A percentile compares a stretch with the other conserved stretches of the same genome.
These are phyloP conservation scores for Poecilia picta DNA, from an alignment of 2,797 vertebrate genomes.

Conservation along the genomic window DNA sequence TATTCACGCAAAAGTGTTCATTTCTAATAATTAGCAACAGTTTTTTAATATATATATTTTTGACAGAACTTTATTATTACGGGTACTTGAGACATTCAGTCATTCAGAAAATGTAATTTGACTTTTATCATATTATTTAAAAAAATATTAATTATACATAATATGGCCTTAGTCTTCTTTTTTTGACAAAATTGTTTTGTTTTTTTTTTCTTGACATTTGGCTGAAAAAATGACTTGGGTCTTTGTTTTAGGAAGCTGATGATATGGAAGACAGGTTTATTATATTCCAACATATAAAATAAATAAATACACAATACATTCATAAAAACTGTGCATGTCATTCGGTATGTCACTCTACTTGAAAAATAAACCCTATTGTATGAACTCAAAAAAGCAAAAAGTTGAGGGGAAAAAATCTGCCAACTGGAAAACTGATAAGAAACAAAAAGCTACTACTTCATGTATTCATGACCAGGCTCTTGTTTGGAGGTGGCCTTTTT, in stretches of 20 bases:
- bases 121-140: neutral
- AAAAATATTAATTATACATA: neutral
- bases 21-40: neutral
- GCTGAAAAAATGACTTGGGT: too few relatives aligned
- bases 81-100: neutral
- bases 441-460: slow-evolving; percentile 59
- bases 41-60: neutral
- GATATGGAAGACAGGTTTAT: neutral
- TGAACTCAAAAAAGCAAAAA: neutral
- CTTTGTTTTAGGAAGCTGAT: too few relatives aligned
- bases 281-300: neutral
- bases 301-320: neutral
- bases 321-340: neutral
- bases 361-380: neutral
- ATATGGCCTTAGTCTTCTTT: too few relatives aligned
- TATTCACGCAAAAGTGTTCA: neutral
- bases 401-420: neutral
- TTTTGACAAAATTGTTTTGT: too few relatives aligned
- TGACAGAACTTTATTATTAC: neutral
- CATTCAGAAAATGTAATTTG: neutral
- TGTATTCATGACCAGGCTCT: slow-evolving; percentile 73
- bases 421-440: neutral
- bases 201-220: too few relatives aligned
- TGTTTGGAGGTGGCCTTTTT: slow-evolving; percentile 77
- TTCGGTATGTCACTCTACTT: neutral